A percentile compares a stretch with the other conserved stretches of the same genome.
Evolutionary conservation across 2,797 vertebrate species (phyloP).

Genomic region (Varecia variegata): DNA sequence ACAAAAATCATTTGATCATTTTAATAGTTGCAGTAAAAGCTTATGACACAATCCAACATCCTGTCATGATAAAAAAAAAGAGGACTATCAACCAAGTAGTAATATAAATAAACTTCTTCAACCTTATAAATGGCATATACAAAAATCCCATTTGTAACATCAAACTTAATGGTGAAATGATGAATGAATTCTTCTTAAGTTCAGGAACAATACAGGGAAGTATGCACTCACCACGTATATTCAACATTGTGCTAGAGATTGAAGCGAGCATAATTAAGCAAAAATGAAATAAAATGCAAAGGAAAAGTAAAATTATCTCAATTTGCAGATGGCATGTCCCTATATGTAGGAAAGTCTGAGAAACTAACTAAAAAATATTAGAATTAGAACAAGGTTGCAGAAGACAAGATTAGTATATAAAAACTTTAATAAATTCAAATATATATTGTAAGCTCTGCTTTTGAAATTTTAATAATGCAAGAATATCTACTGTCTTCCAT

Average conservation of each 20-base stretch:
- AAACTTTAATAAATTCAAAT: neutral
- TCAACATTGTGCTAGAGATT: no score
- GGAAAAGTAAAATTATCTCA: no score
- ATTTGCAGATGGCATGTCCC: neutral
- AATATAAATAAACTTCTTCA: no score
- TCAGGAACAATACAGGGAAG: neutral
- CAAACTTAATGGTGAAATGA: neutral
- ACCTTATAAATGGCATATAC: neutral
- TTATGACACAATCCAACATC: neutral
- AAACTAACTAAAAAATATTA: no score
- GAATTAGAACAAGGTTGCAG: neutral
- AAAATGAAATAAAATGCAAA: no score
- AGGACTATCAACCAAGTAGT: neutral
- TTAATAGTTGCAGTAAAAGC: neutral
- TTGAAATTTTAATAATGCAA: neutral
- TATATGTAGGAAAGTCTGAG: no score
- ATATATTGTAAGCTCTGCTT: neutral
- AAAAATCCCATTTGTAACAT: neutral
- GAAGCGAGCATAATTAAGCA: no score
- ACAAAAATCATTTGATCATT: no score
- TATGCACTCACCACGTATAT: neutral
- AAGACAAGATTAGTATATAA: neutral
- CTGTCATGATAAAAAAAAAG: neutral
- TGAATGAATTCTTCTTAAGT: neutral
- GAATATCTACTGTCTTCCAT: neutral